Conservation (phyloP, 2,888 invertebrate species). For the Leptinotarsa rubiginosa region DNA sequence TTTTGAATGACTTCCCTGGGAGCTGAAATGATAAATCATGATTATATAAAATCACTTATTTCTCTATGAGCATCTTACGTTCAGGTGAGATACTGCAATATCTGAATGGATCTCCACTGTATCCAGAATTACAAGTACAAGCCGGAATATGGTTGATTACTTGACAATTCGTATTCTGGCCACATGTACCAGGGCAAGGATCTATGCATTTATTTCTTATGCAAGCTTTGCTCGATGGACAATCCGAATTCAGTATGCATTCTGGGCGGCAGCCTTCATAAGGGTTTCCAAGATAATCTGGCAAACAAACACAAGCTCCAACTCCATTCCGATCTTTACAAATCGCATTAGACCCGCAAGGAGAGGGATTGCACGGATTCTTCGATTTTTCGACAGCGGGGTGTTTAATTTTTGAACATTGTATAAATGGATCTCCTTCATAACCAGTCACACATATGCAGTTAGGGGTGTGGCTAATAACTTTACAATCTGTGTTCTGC, state of each 20-base stretch:
- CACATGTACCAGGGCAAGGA: constrained; percentile 74
- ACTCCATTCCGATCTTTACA: constrained; percentile 68
- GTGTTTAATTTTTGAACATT: constrained; percentile 41
- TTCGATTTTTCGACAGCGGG: constrained; percentile 47
- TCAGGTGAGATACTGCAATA: constrained; percentile 50
- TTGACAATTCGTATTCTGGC: constrained; percentile 74
- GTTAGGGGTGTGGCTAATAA: constrained; percentile 80
- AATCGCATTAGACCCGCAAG: constrained; percentile 68
- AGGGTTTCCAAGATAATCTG: constrained; percentile 70
- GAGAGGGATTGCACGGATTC: constrained; percentile 66
- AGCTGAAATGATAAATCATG: constrained; percentile 46
- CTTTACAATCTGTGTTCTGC: constrained; percentile 77
- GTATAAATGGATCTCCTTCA: constrained; percentile 77
- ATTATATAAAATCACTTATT: neutral
- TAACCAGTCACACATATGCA: constrained; percentile 75
- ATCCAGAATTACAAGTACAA: constrained; percentile 76
- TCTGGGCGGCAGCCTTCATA: constrained; percentile 72
- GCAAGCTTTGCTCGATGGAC: constrained; percentile 70
- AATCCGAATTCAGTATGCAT: constrained; percentile 70
- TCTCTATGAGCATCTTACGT: constrained; percentile 52
- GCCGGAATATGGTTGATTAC: constrained; percentile 68
- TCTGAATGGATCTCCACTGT: constrained; percentile 70
- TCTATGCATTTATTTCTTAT: constrained; percentile 70
- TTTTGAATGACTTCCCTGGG: constrained; percentile 63
- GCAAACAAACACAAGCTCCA: constrained; percentile 69